Conservation (phyloP, 2,113 vertebrate species). For the Xyrauchen texanus region DNA sequence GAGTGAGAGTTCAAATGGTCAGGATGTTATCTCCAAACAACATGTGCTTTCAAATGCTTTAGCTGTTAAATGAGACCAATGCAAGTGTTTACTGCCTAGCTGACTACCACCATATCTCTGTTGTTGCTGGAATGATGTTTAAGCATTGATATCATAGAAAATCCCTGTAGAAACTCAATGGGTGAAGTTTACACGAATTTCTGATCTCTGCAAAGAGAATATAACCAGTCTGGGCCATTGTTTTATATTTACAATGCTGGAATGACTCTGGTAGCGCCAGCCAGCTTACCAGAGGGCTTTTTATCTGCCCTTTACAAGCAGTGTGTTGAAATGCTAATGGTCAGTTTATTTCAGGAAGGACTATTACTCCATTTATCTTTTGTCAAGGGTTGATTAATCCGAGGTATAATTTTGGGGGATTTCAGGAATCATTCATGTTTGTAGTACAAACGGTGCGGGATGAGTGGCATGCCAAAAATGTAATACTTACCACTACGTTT, state of each 20-base stretch:
- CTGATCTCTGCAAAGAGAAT: constrained; percentile 54
- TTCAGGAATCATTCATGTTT: no score
- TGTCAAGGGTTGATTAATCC: no score
- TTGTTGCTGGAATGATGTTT: constrained; percentile 34
- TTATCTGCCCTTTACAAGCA: no score
- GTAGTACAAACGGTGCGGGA: no score
- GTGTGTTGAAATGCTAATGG: no score
- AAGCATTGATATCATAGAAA: constrained; percentile 28
- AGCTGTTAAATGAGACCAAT: constrained; percentile 44
- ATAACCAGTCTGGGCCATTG: constrained; percentile 67
- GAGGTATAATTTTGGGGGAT: no score
- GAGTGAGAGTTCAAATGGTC: constrained; percentile 65
- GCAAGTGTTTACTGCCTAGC: constrained; percentile 50
- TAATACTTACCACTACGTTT: no score
- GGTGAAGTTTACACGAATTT: constrained; percentile 65
- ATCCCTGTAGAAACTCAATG: constrained; percentile 25
- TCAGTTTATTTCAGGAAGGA: no score
- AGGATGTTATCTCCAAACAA: constrained; percentile 75
- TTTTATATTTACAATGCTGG: constrained; percentile 66
- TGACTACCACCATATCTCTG: constrained; percentile 38
- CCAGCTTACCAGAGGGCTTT: constrained; percentile 40
- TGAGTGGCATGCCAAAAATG: no score
- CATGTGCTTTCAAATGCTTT: constrained; percentile 46
- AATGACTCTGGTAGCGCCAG: constrained; percentile 63
- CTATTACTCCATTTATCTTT: no score